A percentile compares a stretch with the other conserved stretches of the same genome.
Evolutionary conservation across 37 sponge, comb jelly and placozoan species (phyloP).

Genomic region (Oscarella lobularis): DNA sequence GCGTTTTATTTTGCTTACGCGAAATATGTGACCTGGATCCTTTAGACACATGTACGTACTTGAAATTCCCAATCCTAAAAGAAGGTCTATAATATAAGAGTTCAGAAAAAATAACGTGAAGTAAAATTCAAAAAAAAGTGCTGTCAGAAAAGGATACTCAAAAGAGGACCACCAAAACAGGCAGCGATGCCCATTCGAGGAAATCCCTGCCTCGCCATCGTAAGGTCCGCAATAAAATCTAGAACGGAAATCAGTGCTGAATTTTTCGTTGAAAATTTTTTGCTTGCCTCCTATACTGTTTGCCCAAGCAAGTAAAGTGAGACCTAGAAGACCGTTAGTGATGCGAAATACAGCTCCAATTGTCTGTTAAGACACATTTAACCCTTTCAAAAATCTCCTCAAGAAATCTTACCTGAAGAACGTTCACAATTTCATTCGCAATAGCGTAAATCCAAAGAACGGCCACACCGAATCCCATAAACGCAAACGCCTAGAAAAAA

Average conservation of each 20-base stretch:
- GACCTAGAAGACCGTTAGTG: slow-evolving; percentile 79
- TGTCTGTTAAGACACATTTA: slow-evolving; percentile 21
- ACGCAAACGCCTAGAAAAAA: slow-evolving; percentile 66
- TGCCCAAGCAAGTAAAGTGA: slow-evolving; percentile 97
- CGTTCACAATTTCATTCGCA: slow-evolving; percentile 87
- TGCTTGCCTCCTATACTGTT: slow-evolving; percentile 90
- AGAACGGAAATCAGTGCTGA: neutral
- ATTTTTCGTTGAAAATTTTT: neutral
- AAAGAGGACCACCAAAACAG: slow-evolving; percentile 90
- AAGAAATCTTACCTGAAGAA: slow-evolving; percentile 50
- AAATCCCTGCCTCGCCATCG: slow-evolving; percentile 91
- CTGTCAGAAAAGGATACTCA: slow-evolving; percentile 62
- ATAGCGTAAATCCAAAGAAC: slow-evolving; percentile 92
- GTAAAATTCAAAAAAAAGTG: neutral
- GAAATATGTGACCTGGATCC: too few species aligned
- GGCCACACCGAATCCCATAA: slow-evolving; percentile 73
- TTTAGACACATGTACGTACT: too few species aligned
- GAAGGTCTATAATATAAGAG: neutral
- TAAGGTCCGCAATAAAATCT: slow-evolving; percentile 90
- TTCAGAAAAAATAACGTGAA: neutral
- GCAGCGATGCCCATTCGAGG: slow-evolving; percentile 95
- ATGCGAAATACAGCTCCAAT: slow-evolving; percentile 73
- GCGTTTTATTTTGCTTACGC: too few species aligned
- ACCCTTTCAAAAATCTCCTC: neutral
- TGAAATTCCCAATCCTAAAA: neutral